phyloP scores from a whole-genome alignment of 2,888 invertebrate species.

The Nephrotoma flavescens region DNA sequence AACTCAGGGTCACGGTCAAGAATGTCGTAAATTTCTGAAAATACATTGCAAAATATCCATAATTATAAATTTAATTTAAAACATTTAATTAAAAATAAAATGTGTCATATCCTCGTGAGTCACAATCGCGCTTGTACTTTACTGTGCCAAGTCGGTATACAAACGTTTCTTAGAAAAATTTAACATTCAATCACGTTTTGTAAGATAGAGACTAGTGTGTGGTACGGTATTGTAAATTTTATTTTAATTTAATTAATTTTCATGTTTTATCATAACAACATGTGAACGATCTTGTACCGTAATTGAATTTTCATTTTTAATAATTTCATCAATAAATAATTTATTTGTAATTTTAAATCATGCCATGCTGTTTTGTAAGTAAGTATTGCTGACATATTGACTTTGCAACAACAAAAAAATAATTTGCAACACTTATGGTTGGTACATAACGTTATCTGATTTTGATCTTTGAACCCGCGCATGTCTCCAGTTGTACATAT shows the following conservation, averaged over 20 bases:
- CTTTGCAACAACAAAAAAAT: background rate
- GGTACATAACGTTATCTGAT: background rate
- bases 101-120: background rate
- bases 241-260: background rate
- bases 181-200: background rate
- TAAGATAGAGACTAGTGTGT: background rate
- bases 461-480: background rate
- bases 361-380: background rate
- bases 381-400: background rate
- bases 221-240: background rate
- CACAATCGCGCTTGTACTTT: background rate
- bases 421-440: background rate
- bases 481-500: background rate
- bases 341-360: background rate
- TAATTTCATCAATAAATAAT: background rate
- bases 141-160: background rate
- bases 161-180: background rate
- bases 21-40: conserved; percentile 85
- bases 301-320: background rate
- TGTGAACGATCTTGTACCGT: background rate
- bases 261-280: background rate
- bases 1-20: conserved; percentile 77
- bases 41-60: conserved; percentile 11
- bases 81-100: background rate
- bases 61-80: background rate